Evolutionary conservation across 2,888 invertebrate species (phyloP).

Genomic region (Volucella zonaria): DNA sequence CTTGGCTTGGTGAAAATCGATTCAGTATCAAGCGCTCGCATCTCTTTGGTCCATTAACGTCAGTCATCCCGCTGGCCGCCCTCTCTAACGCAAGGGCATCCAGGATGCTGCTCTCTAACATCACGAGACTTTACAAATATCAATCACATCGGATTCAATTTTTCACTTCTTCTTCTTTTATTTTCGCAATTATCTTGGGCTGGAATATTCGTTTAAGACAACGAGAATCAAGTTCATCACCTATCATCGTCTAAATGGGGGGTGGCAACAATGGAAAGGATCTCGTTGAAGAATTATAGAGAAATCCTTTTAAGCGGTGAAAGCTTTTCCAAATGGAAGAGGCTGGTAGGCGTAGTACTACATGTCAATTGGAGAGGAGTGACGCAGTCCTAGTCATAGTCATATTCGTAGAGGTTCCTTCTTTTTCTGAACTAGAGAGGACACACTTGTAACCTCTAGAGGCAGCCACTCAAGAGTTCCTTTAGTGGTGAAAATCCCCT

Average conservation of each 20-base stretch:
- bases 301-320: constrained; percentile 44
- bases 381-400: background rate
- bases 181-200: constrained; percentile 51
- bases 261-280: background rate
- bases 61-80: constrained; percentile 9
- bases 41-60: constrained; percentile 59
- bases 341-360: constrained; percentile 46
- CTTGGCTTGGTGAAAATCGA: constrained; percentile 39
- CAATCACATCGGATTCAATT: constrained; percentile 55
- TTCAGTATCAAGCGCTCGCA: constrained; percentile 41
- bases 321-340: constrained; percentile 10
- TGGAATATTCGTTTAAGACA: constrained; percentile 25
- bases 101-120: constrained; percentile 27
- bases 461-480: constrained; percentile 58
- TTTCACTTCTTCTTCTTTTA: constrained; percentile 8
- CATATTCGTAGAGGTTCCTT: constrained; percentile 15
- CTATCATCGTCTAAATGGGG: background rate
- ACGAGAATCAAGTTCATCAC: constrained; percentile 12
- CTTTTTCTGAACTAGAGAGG: background rate
- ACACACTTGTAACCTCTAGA: constrained; percentile 54
- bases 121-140: constrained; percentile 47
- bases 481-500: constrained; percentile 64
- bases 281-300: constrained; percentile 1
- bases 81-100: constrained; percentile 1
- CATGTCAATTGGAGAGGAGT: constrained; percentile 36